Base-by-base conservation (phyloP, 64 coral and sea anemone species). In the Dendrophyllia cribrosa region DNA sequence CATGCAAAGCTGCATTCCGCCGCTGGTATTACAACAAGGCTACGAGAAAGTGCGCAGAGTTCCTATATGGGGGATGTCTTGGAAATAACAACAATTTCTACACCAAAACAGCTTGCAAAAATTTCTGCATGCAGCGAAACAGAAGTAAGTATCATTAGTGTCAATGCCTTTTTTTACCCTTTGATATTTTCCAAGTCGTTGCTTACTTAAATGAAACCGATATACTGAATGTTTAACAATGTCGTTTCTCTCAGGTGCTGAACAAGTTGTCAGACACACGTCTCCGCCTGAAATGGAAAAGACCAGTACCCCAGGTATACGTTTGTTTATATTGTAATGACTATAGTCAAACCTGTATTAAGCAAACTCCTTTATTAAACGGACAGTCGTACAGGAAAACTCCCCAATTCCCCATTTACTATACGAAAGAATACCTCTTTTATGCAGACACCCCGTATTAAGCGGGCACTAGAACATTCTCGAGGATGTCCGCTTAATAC, bases 61-160 rank as follows among this genome's bases (percentile, higher is more conserved):
- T 93, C 46, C 63, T 49, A 4, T 93, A 77, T 70, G 91, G 91
- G 20, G 91, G 91, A 46, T 93, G 91, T 25, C 71, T 63, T 68
- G 82, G 81, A 44, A 93, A 93, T 20, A 58, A 82, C 22, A 93
- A 93, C 58, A 93, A 93, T 59, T 93, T 93, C 45, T 60, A 71
- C 3, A 93, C 91, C 45, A 85, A 93, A 75, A 53, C 82, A 17
- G 85, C 81, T n/a, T 93, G 91, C 49, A 74, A 85, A 10, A 69
- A 49, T 69, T 53, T 49, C 9, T 93, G 91, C 60, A 93, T 93
- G 82, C 80, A 66, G 20, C 82, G 60, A 51, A 93, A 75, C 62
- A 77, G 51, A 77, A 85, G 91, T 93, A 77, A 72, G 89, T 44
- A 75, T 46, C 24, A 34, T 9, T 56, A 7, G 53, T 56, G 53